Percentiles rank a stretch among this genome's conserved stretches.
Conservation (phyloP, 1,140 invertebrate species). For the Streblospio benedicti region DNA sequence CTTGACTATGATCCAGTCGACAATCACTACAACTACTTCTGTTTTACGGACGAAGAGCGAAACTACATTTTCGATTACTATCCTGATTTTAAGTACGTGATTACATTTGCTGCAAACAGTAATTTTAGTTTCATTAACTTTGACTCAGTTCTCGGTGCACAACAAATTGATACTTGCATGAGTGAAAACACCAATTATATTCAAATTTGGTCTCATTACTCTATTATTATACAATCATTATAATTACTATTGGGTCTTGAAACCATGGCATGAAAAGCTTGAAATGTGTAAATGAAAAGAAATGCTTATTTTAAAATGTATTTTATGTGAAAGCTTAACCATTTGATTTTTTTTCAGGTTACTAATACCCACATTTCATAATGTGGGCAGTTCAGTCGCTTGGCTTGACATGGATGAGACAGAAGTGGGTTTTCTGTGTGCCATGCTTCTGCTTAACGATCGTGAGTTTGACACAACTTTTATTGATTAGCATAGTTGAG, state of each 20-base stretch:
- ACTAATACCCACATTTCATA: too few species aligned
- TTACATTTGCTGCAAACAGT: slow-evolving; percentile 19
- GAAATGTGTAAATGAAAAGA: too few species aligned
- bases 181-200: background rate
- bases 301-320: too few species aligned
- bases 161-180: background rate
- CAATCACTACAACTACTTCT: slow-evolving; percentile 31
- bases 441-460: too few species aligned
- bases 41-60: slow-evolving; percentile 24
- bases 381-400: too few species aligned
- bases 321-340: too few species aligned
- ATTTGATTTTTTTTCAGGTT: too few species aligned
- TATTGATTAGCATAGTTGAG: too few species aligned
- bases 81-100: slow-evolving; percentile 23
- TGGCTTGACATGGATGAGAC: too few species aligned
- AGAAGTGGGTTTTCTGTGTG: too few species aligned
- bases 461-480: too few species aligned
- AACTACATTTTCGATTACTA: slow-evolving; percentile 23
- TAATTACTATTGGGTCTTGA: background rate
- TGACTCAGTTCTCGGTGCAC: background rate
- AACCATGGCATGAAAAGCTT: too few species aligned
- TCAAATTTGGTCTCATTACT: background rate
- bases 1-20: slow-evolving; percentile 24
- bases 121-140: slow-evolving; percentile 26
- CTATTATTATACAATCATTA: background rate